Evolutionary conservation across 2,797 vertebrate genomes (phyloP), one percentile per base, ranked within the genome.

Genomic region (Lepilemur septentrionalis): DNA sequence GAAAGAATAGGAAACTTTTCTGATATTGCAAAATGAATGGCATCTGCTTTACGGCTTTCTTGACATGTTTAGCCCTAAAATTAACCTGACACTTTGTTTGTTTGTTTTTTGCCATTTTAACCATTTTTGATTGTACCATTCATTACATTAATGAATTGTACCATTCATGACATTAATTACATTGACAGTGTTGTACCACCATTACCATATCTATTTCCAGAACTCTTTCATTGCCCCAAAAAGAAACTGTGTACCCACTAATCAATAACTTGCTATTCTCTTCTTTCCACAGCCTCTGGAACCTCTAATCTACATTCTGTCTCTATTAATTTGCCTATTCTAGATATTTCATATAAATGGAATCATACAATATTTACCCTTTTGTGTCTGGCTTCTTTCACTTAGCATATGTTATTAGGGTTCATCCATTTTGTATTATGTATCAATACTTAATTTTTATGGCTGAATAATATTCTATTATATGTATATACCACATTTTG

Each of bases 341-440:
- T 76, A 57, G 55, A 11, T 93, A 78, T 78, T 85, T 95, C 50
- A 48, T 67, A 3, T 81, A 76, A 83, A 25, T 78, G 32, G 13
- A 89, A 65, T 76, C 28, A 35, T 43, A 55, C 4, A 70, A 25
- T 88, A 57, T 57, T 86, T 92, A 70, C 43, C 57, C 23, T 59
- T 59, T 59, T 12, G 25, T 59, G 23, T 59, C 57, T 59, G 57
- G 10, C 4, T 59, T 46, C 12, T 89, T 92, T 86, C 63, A 79
- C 35, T 87, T 94, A 88, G 30, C 65, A 50, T 79, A 82, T 70
- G 35, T 25, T 81, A 93, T 85, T 86, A 50, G 20, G n/a, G 30
- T 73, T 91, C 52, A 88, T 88, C 50, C 12, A 61, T 90, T 95
- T 90, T 91, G 48, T 89, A 78, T 55, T 69, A 76, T 73, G 22